Conservation (phyloP, 2,888 invertebrate species). For the Trimorus sp. region DNA sequence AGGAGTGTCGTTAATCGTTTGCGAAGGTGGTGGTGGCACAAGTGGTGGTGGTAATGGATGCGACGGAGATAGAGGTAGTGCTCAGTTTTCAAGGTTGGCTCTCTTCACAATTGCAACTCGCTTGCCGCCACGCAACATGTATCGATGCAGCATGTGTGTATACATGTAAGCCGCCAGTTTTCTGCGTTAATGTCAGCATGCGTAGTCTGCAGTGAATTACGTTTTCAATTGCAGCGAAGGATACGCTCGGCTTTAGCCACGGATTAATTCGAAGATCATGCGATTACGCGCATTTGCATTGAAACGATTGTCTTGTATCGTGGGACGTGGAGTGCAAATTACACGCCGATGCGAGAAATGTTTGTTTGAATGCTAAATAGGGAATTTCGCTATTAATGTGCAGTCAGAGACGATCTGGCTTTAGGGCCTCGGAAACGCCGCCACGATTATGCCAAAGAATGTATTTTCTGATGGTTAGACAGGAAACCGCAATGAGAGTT, state of each 20-base stretch:
- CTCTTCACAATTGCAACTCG: conserved; percentile 70
- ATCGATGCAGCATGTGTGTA: conserved; percentile 64
- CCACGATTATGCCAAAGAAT: conserved; percentile 41
- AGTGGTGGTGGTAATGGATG: conserved; percentile 67
- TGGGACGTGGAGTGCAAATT: conserved; percentile 44
- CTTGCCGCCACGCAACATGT: conserved; percentile 58
- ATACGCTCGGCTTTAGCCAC: conserved; percentile 42
- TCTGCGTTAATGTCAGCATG: conserved; percentile 55
- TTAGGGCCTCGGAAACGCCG: conserved; percentile 23
- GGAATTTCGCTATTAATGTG: conserved; percentile 28
- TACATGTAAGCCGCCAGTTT: conserved; percentile 45
- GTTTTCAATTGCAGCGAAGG: conserved; percentile 56
- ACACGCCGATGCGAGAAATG: conserved; percentile 29
- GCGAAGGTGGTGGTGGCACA: conserved; percentile 50
- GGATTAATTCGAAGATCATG: conserved; percentile 53
- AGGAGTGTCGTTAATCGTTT: conserved; percentile 67
- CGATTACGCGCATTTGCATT: conserved; percentile 58
- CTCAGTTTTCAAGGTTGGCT: conserved; percentile 76
- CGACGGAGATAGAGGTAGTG: conserved; percentile 71
- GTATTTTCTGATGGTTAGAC: conserved; percentile 40
- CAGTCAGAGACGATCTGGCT: conserved; percentile 21
- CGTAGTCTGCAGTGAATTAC: conserved; percentile 48
- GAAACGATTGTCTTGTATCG: conserved; percentile 59
- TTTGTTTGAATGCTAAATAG: conserved; percentile 42
- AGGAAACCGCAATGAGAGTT: conserved; percentile 59